Percentiles rank a stretch among this genome's conserved stretches.
Evolutionary conservation across 2,113 vertebrate genomes (phyloP).

Genomic region (Syngnathus scovelli): DNA sequence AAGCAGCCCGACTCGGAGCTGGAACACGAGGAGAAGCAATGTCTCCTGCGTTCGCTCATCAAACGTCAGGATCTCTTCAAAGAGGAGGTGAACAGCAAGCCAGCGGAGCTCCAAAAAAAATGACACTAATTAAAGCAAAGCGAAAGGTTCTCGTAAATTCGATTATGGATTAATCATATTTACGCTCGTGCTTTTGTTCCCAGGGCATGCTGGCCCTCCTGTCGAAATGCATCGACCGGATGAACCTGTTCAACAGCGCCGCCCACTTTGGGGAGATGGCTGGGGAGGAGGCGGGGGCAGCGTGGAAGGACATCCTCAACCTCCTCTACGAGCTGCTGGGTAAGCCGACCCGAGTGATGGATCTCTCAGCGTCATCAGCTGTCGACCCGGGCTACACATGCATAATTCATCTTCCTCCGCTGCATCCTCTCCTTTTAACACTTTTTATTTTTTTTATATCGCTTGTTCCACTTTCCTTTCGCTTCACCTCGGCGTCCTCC

Average conservation of each 20-base stretch:
- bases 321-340: conserved; percentile 91
- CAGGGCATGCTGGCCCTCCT: conserved; percentile 92
- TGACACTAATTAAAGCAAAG: neutral
- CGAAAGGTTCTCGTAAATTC: neutral
- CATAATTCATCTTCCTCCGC: conserved; percentile 37
- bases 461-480: neutral
- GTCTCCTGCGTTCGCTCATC: conserved; percentile 89
- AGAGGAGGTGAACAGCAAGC: conserved; percentile 78
- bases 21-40: conserved; percentile 91
- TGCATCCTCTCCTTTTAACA: neutral
- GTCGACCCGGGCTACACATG: conserved; percentile 25
- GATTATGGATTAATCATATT: neutral
- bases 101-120: neutral
- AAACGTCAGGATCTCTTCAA: conserved; percentile 97
- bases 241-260: conserved; percentile 87
- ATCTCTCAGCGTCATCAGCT: conserved; percentile 29
- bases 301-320: conserved; percentile 93
- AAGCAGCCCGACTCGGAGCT: conserved; percentile 85
- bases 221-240: conserved; percentile 88
- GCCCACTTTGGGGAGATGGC: conserved; percentile 84
- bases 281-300: conserved; percentile 80
- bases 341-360: conserved; percentile 53
- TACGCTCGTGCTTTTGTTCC: conserved; percentile 23
- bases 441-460: neutral
- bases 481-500: neutral